A percentile compares a stretch with the other conserved stretches of the same genome.
Conservation (phyloP, 2,888 invertebrate species). For the Tuta absoluta region DNA sequence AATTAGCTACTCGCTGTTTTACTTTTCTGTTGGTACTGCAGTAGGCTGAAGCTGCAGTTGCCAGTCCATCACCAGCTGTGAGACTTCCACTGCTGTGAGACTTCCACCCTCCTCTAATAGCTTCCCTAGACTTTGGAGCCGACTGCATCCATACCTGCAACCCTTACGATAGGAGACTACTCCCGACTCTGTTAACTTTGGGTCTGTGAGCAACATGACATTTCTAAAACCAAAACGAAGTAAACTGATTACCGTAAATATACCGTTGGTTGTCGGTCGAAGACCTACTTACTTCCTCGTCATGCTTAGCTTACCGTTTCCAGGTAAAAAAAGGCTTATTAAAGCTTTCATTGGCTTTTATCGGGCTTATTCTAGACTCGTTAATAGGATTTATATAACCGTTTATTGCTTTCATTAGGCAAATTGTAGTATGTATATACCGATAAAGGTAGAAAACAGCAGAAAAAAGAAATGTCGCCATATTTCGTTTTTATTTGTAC, state of each 20-base stretch:
- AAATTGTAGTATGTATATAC: background rate
- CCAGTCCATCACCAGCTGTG: too few species aligned
- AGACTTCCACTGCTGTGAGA: too few species aligned
- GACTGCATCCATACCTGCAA: too few species aligned
- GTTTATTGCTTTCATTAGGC: background rate
- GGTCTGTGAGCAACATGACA: background rate
- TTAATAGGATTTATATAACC: background rate
- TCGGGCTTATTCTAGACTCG: background rate
- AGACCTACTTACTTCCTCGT: slow-evolving; percentile 23
- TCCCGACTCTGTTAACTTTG: too few species aligned
- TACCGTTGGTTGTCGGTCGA: slow-evolving; percentile 24
- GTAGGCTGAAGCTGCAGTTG: too few species aligned
- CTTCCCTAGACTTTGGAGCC: too few species aligned
- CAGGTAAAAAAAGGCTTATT: slow-evolving; percentile 21
- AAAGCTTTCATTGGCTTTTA: slow-evolving; percentile 24
- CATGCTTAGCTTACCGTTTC: slow-evolving; percentile 24
- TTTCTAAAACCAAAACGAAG: slow-evolving; percentile 9
- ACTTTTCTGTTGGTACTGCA: too few species aligned
- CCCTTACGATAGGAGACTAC: too few species aligned
- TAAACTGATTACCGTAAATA: slow-evolving; percentile 12
- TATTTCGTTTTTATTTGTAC: too few species aligned
- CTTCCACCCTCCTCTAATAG: too few species aligned
- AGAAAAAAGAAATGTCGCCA: too few species aligned
- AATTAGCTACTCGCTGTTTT: slow-evolving; percentile 6
- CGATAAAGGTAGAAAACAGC: background rate